phyloP scores from a whole-genome alignment of 1,140 invertebrate genomes.

The Amyelois transitella region DNA sequence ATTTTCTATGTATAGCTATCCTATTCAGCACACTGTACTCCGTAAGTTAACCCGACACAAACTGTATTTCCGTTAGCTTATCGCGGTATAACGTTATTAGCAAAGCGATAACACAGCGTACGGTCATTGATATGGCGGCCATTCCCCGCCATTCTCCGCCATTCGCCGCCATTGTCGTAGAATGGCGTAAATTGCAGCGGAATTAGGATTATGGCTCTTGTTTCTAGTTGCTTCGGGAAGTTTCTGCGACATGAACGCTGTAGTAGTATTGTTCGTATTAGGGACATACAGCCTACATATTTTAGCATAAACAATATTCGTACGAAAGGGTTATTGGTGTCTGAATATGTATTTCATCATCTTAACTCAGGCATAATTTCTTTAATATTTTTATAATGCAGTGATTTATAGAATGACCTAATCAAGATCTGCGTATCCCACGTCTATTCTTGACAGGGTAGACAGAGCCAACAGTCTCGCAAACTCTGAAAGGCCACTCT shows the following conservation, averaged over 20 bases:
- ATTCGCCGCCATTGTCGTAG: not conserved
- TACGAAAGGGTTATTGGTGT: too few species aligned
- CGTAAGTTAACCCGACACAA: not conserved
- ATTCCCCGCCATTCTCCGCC: not conserved
- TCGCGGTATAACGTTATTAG: not conserved
- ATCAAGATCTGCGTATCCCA: too few species aligned
- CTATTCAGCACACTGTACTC: not conserved
- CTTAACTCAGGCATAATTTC: too few species aligned
- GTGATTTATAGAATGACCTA: too few species aligned
- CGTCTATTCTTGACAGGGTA: too few species aligned
- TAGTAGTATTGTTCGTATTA: not conserved
- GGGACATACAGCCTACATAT: not conserved
- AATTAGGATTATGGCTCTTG: not conserved
- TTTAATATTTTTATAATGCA: too few species aligned
- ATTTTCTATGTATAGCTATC: not conserved
- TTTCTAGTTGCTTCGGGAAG: not conserved
- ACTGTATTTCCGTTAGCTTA: not conserved
- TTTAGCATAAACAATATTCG: not conserved
- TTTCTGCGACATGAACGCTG: not conserved
- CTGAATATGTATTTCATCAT: too few species aligned
- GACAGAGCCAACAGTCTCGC: too few species aligned
- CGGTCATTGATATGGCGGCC: not conserved
- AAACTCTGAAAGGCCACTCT: too few species aligned
- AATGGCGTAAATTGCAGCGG: not conserved
- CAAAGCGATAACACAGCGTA: not conserved